These are phyloP conservation scores for Drosophila simulans DNA, from an alignment of 1,140 invertebrate genomes.

Conservation along the genomic window DNA sequence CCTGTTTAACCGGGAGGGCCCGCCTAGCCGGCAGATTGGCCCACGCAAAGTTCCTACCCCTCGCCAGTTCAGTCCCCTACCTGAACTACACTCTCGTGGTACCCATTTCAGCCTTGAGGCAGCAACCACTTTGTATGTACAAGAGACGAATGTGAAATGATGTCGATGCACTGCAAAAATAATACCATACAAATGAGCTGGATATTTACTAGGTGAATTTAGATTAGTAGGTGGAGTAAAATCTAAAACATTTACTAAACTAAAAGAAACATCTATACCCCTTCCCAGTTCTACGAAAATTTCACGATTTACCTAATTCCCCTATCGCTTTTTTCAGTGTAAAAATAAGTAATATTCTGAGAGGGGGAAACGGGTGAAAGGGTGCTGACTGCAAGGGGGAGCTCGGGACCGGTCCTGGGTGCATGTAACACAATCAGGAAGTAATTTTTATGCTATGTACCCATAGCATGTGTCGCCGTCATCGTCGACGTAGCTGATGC, in stretches of 20 bases:
- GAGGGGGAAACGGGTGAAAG: slow-evolving; percentile 8
- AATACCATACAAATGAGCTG: not conserved
- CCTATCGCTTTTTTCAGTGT: slow-evolving; percentile 1
- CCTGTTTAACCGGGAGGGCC: slow-evolving; percentile 27
- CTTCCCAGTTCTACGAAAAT: too few relatives aligned
- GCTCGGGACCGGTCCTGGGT: slow-evolving; percentile 60
- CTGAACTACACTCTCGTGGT: not conserved
- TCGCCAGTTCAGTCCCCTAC: not conserved
- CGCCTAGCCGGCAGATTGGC: slow-evolving; percentile 16
- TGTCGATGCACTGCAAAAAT: slow-evolving; percentile 28
- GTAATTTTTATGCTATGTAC: slow-evolving; percentile 68
- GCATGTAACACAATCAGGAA: slow-evolving; percentile 72
- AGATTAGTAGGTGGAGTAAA: too few relatives aligned
- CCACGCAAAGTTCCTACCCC: slow-evolving; percentile 12
- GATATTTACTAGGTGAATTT: too few relatives aligned
- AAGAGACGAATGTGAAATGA: slow-evolving; percentile 41
- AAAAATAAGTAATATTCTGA: slow-evolving; percentile 53
- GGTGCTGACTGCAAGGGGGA: not conserved
- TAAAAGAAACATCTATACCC: too few relatives aligned
- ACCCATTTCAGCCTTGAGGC: slow-evolving; percentile 50
- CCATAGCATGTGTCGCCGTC: slow-evolving; percentile 69
- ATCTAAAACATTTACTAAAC: not conserved
- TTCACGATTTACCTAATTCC: too few relatives aligned
- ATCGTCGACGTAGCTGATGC: slow-evolving; percentile 50
- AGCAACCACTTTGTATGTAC: slow-evolving; percentile 55